Evolutionary conservation across 1,140 invertebrate species (phyloP).

Genomic region (Achroia grisella): DNA sequence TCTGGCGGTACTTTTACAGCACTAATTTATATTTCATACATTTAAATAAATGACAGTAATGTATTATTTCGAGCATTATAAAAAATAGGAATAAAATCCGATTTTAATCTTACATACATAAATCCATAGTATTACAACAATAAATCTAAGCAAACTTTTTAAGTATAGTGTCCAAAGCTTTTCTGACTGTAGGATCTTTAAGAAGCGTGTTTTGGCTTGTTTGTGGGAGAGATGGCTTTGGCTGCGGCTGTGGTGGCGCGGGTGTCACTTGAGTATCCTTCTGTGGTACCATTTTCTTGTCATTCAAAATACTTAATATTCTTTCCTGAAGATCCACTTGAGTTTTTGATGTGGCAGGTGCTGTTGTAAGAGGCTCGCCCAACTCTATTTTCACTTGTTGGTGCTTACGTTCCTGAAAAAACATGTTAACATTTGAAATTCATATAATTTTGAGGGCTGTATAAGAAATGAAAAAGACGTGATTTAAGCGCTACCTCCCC

Average conservation of each 20-base stretch:
- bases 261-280: slow-evolving; percentile 15
- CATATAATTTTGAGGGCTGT: too few species aligned
- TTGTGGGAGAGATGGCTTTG: slow-evolving; percentile 20
- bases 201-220: slow-evolving; percentile 65
- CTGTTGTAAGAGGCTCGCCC: slow-evolving; percentile 70
- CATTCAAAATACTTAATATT: slow-evolving; percentile 88
- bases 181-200: slow-evolving; percentile 83
- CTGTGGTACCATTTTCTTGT: slow-evolving; percentile 47
- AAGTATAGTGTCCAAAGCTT: slow-evolving; percentile 83
- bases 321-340: slow-evolving; percentile 87
- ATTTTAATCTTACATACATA: too few species aligned
- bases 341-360: slow-evolving; percentile 66
- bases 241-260: slow-evolving; percentile 17
- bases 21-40: too few species aligned
- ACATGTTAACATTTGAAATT: not conserved
- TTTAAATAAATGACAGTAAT: too few species aligned
- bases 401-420: slow-evolving; percentile 78
- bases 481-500: too few species aligned
- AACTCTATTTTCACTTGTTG: slow-evolving; percentile 82
- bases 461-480: too few species aligned
- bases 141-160: slow-evolving; percentile 59
- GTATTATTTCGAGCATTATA: too few species aligned
- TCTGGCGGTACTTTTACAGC: too few species aligned
- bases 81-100: too few species aligned
- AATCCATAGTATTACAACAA: too few species aligned